Conservation (phyloP, 2,797 vertebrate genomes). For the Sebastiscus albofasciatus region DNA sequence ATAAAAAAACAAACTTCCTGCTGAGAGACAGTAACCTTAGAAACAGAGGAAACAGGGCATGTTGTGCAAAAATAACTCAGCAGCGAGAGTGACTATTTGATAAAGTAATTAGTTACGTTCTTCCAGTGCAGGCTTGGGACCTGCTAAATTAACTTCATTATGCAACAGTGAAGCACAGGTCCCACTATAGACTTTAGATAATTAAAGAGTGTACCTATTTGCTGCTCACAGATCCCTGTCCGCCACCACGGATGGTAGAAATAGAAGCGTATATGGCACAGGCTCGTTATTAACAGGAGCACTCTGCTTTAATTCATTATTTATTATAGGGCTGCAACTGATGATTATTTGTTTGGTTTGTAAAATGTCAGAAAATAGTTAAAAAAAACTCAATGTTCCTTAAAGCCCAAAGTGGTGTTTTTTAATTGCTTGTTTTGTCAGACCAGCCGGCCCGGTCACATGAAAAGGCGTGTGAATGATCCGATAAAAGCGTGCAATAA, state of each 20-base stretch:
- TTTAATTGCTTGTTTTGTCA: background rate
- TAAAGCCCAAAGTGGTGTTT: background rate
- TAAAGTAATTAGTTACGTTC: conserved; percentile 35
- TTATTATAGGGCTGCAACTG: background rate
- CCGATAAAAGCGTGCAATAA: too few relatives aligned
- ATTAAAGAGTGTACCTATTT: conserved; percentile 58
- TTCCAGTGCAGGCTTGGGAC: conserved; percentile 19
- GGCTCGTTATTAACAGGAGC: conserved; percentile 1
- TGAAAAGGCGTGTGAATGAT: too few relatives aligned
- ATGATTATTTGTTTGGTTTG: background rate
- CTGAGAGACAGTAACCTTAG: conserved; percentile 11
- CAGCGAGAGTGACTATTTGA: conserved; percentile 12
- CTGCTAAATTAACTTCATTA: conserved; percentile 49
- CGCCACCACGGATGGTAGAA: conserved; percentile 19
- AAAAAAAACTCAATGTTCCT: background rate
- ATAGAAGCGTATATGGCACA: conserved; percentile 39
- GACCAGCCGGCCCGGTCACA: too few relatives aligned
- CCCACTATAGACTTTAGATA: conserved; percentile 53
- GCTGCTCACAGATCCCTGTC: conserved; percentile 32
- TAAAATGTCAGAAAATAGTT: too few relatives aligned
- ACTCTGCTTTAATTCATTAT: background rate
- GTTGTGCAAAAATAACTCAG: conserved; percentile 25
- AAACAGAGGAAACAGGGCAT: conserved; percentile 36
- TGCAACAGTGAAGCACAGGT: conserved; percentile 30
- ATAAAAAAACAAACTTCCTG: conserved; percentile 19